phyloP scores from a whole-genome alignment of 2,888 invertebrate genomes.

The Aplocera efformata region DNA sequence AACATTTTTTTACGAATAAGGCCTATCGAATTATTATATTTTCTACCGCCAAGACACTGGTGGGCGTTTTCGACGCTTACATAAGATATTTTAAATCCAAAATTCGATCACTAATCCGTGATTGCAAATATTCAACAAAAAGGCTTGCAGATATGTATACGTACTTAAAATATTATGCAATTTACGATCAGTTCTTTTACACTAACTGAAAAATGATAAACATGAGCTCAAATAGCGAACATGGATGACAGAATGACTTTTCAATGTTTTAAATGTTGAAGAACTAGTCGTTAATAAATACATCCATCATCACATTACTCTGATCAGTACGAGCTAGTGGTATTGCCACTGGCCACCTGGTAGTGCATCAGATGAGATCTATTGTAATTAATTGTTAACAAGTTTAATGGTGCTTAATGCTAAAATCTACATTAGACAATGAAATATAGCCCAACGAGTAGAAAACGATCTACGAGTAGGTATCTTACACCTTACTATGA shows the following conservation, averaged over 20 bases:
- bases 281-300: background rate
- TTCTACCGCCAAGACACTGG: constrained; percentile 38
- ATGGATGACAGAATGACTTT: constrained; percentile 13
- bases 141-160: constrained; percentile 34
- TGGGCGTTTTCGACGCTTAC: constrained; percentile 26
- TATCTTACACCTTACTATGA: too few relatives aligned
- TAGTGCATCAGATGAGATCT: too few relatives aligned
- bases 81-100: constrained; percentile 24
- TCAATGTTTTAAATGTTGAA: background rate
- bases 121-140: constrained; percentile 29
- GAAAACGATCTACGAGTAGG: too few relatives aligned
- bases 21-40: constrained; percentile 44
- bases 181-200: constrained; percentile 27
- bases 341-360: too few relatives aligned
- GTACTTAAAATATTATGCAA: constrained; percentile 20
- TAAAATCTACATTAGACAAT: too few relatives aligned
- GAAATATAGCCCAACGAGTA: too few relatives aligned
- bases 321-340: too few relatives aligned
- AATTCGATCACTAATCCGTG: constrained; percentile 27
- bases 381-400: too few relatives aligned
- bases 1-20: constrained; percentile 54
- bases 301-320: constrained; percentile 5
- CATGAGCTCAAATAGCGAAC: constrained; percentile 1
- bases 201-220: constrained; percentile 10
- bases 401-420: too few relatives aligned